Conservation (phyloP, 2,888 invertebrate genomes). For the Chaitophorus viminalis region DNA sequence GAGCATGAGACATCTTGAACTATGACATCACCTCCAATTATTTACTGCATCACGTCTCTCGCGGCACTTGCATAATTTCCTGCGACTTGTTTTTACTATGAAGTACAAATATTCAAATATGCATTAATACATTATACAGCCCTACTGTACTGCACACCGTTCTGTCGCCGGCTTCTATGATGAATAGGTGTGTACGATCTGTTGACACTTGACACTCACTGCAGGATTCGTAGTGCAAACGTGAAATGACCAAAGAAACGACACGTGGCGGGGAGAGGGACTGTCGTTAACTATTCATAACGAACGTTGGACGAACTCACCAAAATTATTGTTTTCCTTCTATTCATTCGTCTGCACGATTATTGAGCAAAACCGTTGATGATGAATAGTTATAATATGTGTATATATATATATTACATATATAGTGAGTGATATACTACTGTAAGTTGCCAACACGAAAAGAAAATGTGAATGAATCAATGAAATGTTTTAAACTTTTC, state of each 20-base stretch:
- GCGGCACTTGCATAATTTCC: background rate
- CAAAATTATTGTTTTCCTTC: background rate
- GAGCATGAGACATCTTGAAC: too few relatives aligned
- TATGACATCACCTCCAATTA: too few relatives aligned
- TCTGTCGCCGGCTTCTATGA: background rate
- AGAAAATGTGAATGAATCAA: too few relatives aligned
- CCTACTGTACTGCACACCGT: background rate
- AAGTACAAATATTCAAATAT: background rate
- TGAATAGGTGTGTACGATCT: background rate
- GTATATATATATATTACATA: too few relatives aligned
- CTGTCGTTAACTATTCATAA: background rate
- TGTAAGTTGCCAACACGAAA: too few relatives aligned
- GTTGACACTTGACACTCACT: background rate
- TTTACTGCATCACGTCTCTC: background rate
- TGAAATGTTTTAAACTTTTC: too few relatives aligned
- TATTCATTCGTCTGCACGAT: background rate
- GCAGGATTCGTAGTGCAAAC: background rate
- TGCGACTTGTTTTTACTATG: background rate
- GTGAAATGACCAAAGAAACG: background rate
- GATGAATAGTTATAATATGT: background rate
- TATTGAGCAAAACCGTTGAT: background rate
- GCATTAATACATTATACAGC: too few relatives aligned
- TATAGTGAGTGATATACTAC: too few relatives aligned
- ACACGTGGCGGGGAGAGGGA: too few relatives aligned
- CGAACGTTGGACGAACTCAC: too few relatives aligned